These are phyloP conservation scores for Volucella bombylans DNA, from an alignment of 2,888 invertebrate genomes.

Conservation along the genomic window DNA sequence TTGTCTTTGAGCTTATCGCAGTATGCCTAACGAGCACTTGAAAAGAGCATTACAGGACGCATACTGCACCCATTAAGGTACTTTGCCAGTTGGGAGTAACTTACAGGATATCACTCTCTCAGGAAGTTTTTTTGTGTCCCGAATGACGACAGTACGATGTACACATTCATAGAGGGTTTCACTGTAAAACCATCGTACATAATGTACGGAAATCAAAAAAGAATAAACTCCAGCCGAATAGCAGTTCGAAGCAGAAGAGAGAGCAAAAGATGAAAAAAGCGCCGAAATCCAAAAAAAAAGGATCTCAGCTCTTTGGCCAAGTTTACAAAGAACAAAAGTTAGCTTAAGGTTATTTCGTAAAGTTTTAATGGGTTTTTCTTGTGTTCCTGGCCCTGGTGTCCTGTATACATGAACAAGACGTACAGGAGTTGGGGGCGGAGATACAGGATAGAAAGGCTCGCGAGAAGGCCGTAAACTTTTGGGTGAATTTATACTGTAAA, in stretches of 20 bases:
- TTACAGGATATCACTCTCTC: neutral
- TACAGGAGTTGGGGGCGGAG: neutral
- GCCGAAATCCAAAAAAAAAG: constrained; percentile 45
- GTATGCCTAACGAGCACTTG: constrained; percentile 40
- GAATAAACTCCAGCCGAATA: neutral
- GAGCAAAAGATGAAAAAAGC: constrained; percentile 5
- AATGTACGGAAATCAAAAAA: constrained; percentile 5
- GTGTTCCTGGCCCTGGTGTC: constrained; percentile 59
- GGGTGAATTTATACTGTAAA: constrained; percentile 66
- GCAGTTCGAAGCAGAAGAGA: constrained; percentile 2
- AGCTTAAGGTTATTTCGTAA: constrained; percentile 70
- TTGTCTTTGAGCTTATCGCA: constrained; percentile 9
- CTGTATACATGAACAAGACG: constrained; percentile 44
- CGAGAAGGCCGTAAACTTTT: constrained; percentile 60
- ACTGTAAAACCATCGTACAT: neutral
- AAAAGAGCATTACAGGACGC: constrained; percentile 1
- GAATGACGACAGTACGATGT: neutral
- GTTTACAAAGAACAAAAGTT: constrained; percentile 68
- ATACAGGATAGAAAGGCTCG: neutral
- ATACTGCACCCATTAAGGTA: constrained; percentile 17
- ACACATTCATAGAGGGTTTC: neutral
- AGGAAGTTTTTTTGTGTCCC: neutral
- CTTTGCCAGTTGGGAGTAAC: neutral
- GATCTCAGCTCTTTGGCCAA: constrained; percentile 48
- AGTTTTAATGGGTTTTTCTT: constrained; percentile 72